Evolutionary conservation across 2,797 vertebrate genomes (phyloP).

Genomic region (Labroides dimidiatus): DNA sequence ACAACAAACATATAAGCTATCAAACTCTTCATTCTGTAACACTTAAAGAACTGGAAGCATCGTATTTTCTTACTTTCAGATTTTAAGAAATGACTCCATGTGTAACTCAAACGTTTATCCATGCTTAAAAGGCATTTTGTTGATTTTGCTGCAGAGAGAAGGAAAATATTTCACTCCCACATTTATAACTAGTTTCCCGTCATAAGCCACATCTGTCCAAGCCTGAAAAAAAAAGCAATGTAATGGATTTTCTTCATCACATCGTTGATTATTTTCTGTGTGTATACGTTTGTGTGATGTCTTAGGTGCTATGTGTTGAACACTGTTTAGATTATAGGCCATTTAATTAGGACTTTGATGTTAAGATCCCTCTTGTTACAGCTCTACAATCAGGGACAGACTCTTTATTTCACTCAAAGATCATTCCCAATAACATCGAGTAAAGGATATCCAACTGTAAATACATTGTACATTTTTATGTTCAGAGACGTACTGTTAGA

Average conservation of each 20-base stretch:
- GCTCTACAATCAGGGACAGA: slow-evolving; percentile 92
- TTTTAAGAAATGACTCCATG: slow-evolving; percentile 22
- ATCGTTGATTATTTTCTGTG: slow-evolving; percentile 31
- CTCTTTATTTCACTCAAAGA: slow-evolving; percentile 78
- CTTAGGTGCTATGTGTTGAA: slow-evolving; percentile 60
- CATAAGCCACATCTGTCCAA: slow-evolving; percentile 25
- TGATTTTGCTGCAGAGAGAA: slow-evolving; percentile 14
- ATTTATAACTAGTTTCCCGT: slow-evolving; percentile 33
- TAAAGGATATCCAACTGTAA: slow-evolving; percentile 88
- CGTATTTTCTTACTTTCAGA: slow-evolving; percentile 25
- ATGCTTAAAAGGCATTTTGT: slow-evolving; percentile 10
- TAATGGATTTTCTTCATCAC: slow-evolving; percentile 29
- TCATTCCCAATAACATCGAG: slow-evolving; percentile 93
- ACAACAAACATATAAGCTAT: slow-evolving; percentile 75
- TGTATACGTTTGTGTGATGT: slow-evolving; percentile 23
- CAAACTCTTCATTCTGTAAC: slow-evolving; percentile 51
- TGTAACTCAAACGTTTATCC: slow-evolving; percentile 23
- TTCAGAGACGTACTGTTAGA: slow-evolving; percentile 67
- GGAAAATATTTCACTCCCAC: slow-evolving; percentile 19
- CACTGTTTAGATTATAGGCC: slow-evolving; percentile 35
- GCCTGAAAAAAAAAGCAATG: slow-evolving; percentile 30
- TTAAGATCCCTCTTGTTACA: slow-evolving; percentile 78
- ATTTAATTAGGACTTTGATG: slow-evolving; percentile 46
- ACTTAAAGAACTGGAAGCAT: slow-evolving; percentile 47
- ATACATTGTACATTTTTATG: slow-evolving; percentile 91